Percentiles rank a stretch among this genome's conserved stretches.
Evolutionary conservation across 2,113 vertebrate genomes (phyloP).

Genomic region (Entosphenus tridentatus): DNA sequence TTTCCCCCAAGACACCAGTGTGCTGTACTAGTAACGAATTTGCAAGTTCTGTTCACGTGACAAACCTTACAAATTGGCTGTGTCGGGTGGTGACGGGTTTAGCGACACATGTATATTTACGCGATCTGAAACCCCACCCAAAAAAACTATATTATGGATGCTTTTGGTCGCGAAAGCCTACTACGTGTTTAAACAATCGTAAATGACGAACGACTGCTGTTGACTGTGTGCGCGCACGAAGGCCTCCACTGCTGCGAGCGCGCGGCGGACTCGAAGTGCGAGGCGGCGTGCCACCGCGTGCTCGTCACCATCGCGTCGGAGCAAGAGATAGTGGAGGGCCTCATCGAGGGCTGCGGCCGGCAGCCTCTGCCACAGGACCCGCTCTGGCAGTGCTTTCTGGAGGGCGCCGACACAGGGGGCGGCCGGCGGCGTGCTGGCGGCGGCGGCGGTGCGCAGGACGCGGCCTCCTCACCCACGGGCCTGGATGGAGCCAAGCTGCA

Average conservation of each 20-base stretch:
- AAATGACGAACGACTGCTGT: too few relatives aligned
- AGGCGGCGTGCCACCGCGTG: slow-evolving; percentile 60
- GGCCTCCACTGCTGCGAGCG: slow-evolving; percentile 88
- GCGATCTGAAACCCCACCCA: too few relatives aligned
- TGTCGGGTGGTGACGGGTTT: too few relatives aligned
- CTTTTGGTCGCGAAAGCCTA: too few relatives aligned
- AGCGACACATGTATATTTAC: too few relatives aligned
- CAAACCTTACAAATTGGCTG: too few relatives aligned
- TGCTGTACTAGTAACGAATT: too few relatives aligned
- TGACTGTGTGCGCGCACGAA: slow-evolving; percentile 15
- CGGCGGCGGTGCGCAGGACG: slow-evolving; percentile 10
- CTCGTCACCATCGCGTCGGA: slow-evolving; percentile 83
- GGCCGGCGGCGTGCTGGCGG: slow-evolving; percentile 19
- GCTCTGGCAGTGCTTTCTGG: slow-evolving; percentile 90
- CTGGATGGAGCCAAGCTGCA: slow-evolving; percentile 87
- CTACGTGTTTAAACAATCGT: too few relatives aligned
- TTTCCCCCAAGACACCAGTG: too few relatives aligned
- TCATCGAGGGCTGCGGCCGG: slow-evolving; percentile 64
- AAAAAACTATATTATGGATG: too few relatives aligned
- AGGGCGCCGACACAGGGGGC: slow-evolving; percentile 24
- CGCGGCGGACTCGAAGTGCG: slow-evolving; percentile 64
- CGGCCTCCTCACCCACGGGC: slow-evolving; percentile 53
- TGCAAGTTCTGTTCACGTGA: too few relatives aligned
- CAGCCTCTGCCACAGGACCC: slow-evolving; percentile 90
- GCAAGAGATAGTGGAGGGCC: slow-evolving; percentile 83